Evolutionary conservation across 92 coral and sea anemone genomes (phyloP), one percentile per base, ranked within the genome.

Genomic region (Metridium senile): DNA sequence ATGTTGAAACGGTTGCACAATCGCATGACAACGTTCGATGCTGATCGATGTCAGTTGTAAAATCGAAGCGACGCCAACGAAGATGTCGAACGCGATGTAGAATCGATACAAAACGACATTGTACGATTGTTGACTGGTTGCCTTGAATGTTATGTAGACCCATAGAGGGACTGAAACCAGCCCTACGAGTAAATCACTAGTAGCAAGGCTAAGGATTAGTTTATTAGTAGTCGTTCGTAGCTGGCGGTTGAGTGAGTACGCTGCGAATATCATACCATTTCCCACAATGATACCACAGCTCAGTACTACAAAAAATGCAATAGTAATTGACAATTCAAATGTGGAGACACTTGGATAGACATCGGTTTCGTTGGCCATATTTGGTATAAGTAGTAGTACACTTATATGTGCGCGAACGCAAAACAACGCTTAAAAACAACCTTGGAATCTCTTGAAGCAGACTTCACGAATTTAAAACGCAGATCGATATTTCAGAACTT

Each of bases 51-150:
- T 91, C 0, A 94, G 89, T 64, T 94, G 98, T 31, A 94, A 81
- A 32, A 94, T 94, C 23, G 98, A 94, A 4, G 98, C 98, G 9
- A 81, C 81, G 6, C 98, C 97, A 30, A 88, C 89, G 79, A 93
- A 91, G 62, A 93, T 93, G 31, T 93, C 98, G 69, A 91, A 85
- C 13, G 98, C 82, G n/a, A 85, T 88, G 89, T 90, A 93, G 68
- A 91, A 86, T 49, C 73, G 80, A 61, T 87, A 82, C 25, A 74
- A 21, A 0, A 21, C 64, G 22, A 33, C 18, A 27, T 26, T 58
- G 80, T 43, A 62, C 17, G 17, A 13, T 28, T 74, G 59, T 0
- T 58, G 17, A 43, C 7, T 34, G 6, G 70, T 22, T 62, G 71
- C 4, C 33, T 45, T 47, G 71, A 80, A 26, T 29, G 63, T 56